Percentiles rank a stretch among this genome's conserved stretches.
These are phyloP conservation scores for Megaceryle torquata DNA, from an alignment of 2,113 vertebrate species.

Conservation along the genomic window DNA sequence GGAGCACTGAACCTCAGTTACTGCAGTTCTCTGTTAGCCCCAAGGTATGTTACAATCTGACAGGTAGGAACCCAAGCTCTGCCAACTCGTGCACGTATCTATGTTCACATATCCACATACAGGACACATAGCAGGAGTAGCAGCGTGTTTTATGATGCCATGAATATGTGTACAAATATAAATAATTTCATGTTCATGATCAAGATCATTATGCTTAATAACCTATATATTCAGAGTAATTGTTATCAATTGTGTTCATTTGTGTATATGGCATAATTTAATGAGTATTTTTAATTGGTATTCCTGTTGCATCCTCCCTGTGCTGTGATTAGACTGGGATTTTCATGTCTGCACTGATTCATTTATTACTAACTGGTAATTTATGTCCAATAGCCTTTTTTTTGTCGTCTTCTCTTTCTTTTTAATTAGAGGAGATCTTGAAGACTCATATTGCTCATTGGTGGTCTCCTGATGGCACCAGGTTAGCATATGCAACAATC, in stretches of 20 bases:
- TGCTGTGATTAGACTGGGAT: neutral
- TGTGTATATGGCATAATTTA: conserved; percentile 12
- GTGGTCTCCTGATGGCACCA: conserved; percentile 95
- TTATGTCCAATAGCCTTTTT: neutral
- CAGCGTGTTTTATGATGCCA: neutral
- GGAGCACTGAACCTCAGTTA: neutral
- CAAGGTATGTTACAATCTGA: accelerated
- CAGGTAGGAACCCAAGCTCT: neutral
- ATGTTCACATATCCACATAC: neutral
- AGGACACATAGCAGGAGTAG: neutral
- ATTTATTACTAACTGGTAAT: conserved; percentile 22
- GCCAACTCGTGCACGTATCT: accelerated
- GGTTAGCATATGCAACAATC: conserved; percentile 92
- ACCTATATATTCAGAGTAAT: conserved; percentile 9
- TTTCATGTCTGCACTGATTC: neutral
- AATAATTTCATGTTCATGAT: conserved; percentile 10
- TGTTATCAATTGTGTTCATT: conserved; percentile 23
- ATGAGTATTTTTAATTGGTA: conserved; percentile 23
- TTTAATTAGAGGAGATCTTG: conserved; percentile 91
- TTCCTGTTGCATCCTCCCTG: neutral
- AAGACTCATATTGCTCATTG: conserved; percentile 93
- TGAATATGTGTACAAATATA: neutral
- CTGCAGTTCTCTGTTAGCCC: neutral
- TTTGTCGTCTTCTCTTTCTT: no score
- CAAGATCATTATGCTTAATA: conserved; percentile 29